These are phyloP conservation scores for Phrynosoma blainvillii DNA, from an alignment of 2,113 vertebrate species.

Conservation along the genomic window DNA sequence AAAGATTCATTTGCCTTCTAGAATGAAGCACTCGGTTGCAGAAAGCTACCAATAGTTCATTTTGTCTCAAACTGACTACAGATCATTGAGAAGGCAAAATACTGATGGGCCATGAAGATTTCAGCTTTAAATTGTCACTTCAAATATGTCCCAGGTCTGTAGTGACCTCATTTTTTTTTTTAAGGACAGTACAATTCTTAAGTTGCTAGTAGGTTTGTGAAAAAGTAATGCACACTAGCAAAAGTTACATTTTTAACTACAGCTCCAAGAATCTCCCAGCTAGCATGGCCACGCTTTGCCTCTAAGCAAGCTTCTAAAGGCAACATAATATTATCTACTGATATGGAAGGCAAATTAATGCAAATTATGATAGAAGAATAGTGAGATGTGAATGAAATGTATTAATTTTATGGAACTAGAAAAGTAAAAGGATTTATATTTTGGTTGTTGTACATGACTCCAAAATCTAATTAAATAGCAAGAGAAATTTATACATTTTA, in stretches of 20 bases:
- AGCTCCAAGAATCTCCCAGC: too few relatives aligned
- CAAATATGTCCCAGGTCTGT: slow-evolving; percentile 2
- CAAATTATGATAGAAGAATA: background rate
- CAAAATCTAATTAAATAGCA: too few relatives aligned
- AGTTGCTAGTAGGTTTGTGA: background rate
- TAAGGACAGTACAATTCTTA: background rate
- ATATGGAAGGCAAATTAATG: background rate
- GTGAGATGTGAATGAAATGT: background rate
- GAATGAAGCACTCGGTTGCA: background rate
- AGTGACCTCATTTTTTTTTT: background rate
- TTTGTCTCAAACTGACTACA: background rate
- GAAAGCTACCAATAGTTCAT: background rate
- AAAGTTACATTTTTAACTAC: too few relatives aligned
- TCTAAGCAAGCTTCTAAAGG: background rate
- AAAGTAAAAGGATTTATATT: background rate
- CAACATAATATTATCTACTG: background rate
- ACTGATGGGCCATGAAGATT: background rate
- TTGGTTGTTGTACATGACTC: background rate
- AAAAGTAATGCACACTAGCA: background rate
- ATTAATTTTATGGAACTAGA: background rate
- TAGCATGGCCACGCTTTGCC: too few relatives aligned
- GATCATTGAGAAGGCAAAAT: background rate
- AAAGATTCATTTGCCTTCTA: slow-evolving; percentile 10
- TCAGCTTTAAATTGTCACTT: slow-evolving; percentile 6
- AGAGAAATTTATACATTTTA: background rate